These are phyloP conservation scores for Prorops nasuta DNA, from an alignment of 1,140 invertebrate species.

Conservation along the genomic window DNA sequence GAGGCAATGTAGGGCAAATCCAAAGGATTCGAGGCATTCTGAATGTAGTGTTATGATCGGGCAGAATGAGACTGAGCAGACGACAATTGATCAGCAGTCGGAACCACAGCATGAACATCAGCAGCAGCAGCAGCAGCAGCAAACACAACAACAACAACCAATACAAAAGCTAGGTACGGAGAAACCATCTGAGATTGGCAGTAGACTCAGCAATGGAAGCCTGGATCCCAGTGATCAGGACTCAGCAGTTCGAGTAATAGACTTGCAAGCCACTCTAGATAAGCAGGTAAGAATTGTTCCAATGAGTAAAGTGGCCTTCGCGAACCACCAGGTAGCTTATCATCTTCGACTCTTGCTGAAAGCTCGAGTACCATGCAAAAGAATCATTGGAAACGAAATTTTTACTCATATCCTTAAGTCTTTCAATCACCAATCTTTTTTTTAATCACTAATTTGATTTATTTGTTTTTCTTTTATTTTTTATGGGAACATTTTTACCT, in stretches of 20 bases:
- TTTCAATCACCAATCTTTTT: no score
- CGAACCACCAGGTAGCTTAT: no score
- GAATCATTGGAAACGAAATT: no score
- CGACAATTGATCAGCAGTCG: constrained; percentile 33
- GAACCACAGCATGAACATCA: constrained; percentile 24
- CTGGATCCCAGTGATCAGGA: constrained; percentile 64
- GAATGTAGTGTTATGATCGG: constrained; percentile 53
- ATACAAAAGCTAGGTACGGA: constrained; percentile 39
- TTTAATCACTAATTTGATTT: constrained; percentile 3
- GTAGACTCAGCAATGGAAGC: constrained; percentile 60
- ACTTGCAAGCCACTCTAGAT: constrained; percentile 86
- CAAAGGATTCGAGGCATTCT: constrained; percentile 41
- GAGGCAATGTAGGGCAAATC: constrained; percentile 38
- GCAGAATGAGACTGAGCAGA: constrained; percentile 47
- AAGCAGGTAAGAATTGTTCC: constrained; percentile 79
- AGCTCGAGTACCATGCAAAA: no score
- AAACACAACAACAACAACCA: constrained; percentile 13
- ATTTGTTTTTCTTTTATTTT: constrained; percentile 4
- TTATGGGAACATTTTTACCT: no score
- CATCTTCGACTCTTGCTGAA: no score
- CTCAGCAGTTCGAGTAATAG: constrained; percentile 68
- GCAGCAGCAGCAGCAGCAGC: constrained; percentile 10
- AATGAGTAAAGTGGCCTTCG: no score
- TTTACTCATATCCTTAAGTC: no score
- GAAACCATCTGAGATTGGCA: constrained; percentile 34